These are phyloP conservation scores for Venustoraphidia nigricollis DNA, from an alignment of 2,888 invertebrate species.

Conservation along the genomic window DNA sequence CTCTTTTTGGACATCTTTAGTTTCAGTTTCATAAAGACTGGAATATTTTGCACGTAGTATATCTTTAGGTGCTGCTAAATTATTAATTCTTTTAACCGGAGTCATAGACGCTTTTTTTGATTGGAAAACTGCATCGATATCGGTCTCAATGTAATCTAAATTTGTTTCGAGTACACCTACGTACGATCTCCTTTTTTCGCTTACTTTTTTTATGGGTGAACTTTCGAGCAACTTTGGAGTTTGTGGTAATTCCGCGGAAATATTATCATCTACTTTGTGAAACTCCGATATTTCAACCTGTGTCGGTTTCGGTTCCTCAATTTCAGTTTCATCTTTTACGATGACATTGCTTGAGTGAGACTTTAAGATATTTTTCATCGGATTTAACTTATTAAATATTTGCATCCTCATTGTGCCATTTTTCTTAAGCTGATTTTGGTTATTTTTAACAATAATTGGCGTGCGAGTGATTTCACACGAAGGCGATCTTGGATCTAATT, in stretches of 20 bases:
- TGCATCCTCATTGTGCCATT: too few species aligned
- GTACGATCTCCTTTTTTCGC: conserved; percentile 24
- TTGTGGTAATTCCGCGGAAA: too few species aligned
- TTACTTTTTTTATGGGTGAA: too few species aligned
- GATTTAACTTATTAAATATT: too few species aligned
- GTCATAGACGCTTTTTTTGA: conserved; percentile 5
- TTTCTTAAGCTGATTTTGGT: too few species aligned
- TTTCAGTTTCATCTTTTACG: too few species aligned
- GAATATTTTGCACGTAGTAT: conserved; percentile 20
- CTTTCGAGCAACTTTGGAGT: too few species aligned
- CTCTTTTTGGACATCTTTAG: not conserved
- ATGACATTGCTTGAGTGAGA: too few species aligned
- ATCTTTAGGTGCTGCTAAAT: conserved; percentile 1
- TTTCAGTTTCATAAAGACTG: conserved; percentile 14
- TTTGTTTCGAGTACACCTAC: conserved; percentile 40
- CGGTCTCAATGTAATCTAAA: conserved; percentile 39
- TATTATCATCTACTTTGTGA: too few species aligned
- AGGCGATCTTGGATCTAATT: conserved; percentile 3
- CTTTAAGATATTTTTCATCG: too few species aligned
- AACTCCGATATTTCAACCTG: too few species aligned
- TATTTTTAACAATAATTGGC: not conserved
- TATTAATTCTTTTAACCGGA: not conserved
- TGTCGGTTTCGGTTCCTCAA: too few species aligned
- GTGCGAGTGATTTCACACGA: conserved; percentile 1
- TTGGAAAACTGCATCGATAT: conserved; percentile 23